Evolutionary conservation across 2,888 invertebrate species (phyloP).

Genomic region (Acanthosepion esculentum): DNA sequence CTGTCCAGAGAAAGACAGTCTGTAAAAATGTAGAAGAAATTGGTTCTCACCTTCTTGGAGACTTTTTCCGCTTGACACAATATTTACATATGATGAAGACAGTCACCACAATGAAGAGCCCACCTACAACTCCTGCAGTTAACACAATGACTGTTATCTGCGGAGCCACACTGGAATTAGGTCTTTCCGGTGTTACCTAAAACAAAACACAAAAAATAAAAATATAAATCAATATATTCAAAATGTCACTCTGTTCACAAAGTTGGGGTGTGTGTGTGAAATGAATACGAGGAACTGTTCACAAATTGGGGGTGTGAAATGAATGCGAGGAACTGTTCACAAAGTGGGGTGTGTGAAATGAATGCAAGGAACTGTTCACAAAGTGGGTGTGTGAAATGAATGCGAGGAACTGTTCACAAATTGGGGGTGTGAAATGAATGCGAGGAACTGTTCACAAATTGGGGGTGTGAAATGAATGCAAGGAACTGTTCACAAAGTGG

Average conservation of each 20-base stretch:
- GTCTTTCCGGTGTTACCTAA: slow-evolving; percentile 47
- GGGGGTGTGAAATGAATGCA: not conserved
- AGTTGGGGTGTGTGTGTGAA: too few species aligned
- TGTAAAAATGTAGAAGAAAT: not conserved
- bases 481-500: not conserved
- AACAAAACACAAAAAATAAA: not conserved
- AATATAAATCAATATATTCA: not conserved
- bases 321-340: not conserved
- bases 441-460: not conserved
- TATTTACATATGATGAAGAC: slow-evolving; percentile 75
- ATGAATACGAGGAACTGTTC: not conserved
- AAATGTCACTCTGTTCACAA: not conserved
- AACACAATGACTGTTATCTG: slow-evolving; percentile 74
- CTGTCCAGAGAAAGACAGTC: not conserved
- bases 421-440: not conserved
- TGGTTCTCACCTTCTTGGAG: slow-evolving; percentile 59
- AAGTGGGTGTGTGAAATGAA: not conserved
- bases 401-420: not conserved
- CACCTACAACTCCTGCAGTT: slow-evolving; percentile 75
- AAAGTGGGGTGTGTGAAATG: not conserved
- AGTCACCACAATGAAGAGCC: slow-evolving; percentile 74
- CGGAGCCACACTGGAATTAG: slow-evolving; percentile 55
- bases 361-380: not conserved
- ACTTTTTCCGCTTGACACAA: slow-evolving; percentile 72
- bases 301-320: not conserved